A percentile compares a stretch with the other conserved stretches of the same genome.
Conservation (phyloP, 2,113 vertebrate genomes). For the Hippocampus comes region DNA sequence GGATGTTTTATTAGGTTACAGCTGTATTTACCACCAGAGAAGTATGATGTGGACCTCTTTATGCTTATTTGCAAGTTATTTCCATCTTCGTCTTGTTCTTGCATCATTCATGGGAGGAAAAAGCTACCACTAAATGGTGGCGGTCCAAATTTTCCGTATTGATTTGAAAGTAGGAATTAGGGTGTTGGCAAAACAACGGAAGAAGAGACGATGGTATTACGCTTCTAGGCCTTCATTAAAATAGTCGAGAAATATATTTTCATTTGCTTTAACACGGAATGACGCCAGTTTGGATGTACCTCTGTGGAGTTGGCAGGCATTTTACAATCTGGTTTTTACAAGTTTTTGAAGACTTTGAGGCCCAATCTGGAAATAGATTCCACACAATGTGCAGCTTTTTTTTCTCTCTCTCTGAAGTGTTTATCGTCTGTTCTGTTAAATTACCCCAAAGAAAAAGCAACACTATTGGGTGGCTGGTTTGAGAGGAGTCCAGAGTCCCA, state of each 20-base stretch:
- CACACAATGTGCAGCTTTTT: background rate
- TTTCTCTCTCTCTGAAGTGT: background rate
- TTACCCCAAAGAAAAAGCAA: slow-evolving; percentile 9
- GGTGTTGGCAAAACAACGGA: background rate
- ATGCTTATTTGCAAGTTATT: background rate
- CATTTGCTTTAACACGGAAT: too few species aligned
- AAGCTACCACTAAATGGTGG: background rate
- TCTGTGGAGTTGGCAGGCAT: too few species aligned
- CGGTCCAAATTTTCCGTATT: background rate
- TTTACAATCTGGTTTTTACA: background rate
- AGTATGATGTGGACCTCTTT: background rate
- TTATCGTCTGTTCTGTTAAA: background rate
- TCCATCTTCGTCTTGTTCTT: background rate
- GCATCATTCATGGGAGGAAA: background rate
- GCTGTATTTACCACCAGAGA: background rate
- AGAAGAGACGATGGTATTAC: background rate
- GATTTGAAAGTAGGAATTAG: background rate
- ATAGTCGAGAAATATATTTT: too few species aligned
- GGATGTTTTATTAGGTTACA: background rate
- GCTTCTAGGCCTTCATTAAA: background rate
- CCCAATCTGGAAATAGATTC: background rate
- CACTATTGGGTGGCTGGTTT: slow-evolving; percentile 45
- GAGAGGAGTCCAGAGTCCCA: slow-evolving; percentile 18
- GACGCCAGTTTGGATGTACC: too few species aligned
- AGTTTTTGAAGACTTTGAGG: background rate